Conservation (phyloP, 1,140 invertebrate genomes). For the fruit fly (Drosophila melanogaster) region DNA sequence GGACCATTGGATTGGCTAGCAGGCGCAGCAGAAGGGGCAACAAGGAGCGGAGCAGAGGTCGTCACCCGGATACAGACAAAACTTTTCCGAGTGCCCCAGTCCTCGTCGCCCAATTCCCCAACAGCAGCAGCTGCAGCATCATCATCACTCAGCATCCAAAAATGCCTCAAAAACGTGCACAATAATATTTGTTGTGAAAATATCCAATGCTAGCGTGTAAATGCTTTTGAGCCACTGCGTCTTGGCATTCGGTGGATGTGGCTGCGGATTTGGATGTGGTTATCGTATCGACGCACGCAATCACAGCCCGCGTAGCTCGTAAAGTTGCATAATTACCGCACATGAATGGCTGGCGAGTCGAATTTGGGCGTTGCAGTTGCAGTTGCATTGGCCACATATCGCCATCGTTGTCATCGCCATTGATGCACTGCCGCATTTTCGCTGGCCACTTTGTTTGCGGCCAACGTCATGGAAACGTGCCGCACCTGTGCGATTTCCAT, state of each 20-base stretch:
- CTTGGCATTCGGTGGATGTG: not conserved
- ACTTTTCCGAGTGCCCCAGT: slow-evolving; percentile 60
- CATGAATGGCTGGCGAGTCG: slow-evolving; percentile 24
- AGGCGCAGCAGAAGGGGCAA: slow-evolving; percentile 8
- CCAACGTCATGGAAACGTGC: slow-evolving; percentile 78
- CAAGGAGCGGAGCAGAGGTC: slow-evolving; percentile 5
- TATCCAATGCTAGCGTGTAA: slow-evolving; percentile 13
- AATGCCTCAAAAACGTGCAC: slow-evolving; percentile 21
- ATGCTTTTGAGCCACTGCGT: slow-evolving; percentile 30
- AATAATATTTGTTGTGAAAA: slow-evolving; percentile 55
- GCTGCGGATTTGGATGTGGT: slow-evolving; percentile 2
- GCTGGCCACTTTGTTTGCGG: slow-evolving; percentile 49
- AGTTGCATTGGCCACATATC: not conserved
- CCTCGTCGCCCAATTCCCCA: slow-evolving; percentile 44
- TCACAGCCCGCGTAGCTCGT: slow-evolving; percentile 15
- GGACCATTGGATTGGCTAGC: slow-evolving; percentile 29
- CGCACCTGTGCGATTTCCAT: slow-evolving; percentile 78
- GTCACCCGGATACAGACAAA: slow-evolving; percentile 58
- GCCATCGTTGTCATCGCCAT: not conserved
- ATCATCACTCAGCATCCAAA: slow-evolving; percentile 33
- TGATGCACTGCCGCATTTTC: slow-evolving; percentile 42
- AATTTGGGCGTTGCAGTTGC: slow-evolving; percentile 43
- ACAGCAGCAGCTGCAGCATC: not conserved
- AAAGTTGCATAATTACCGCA: slow-evolving; percentile 60
- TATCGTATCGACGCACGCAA: slow-evolving; percentile 25